Conservation (phyloP, 1,140 invertebrate genomes). For the Zaprionus gabonicus region DNA sequence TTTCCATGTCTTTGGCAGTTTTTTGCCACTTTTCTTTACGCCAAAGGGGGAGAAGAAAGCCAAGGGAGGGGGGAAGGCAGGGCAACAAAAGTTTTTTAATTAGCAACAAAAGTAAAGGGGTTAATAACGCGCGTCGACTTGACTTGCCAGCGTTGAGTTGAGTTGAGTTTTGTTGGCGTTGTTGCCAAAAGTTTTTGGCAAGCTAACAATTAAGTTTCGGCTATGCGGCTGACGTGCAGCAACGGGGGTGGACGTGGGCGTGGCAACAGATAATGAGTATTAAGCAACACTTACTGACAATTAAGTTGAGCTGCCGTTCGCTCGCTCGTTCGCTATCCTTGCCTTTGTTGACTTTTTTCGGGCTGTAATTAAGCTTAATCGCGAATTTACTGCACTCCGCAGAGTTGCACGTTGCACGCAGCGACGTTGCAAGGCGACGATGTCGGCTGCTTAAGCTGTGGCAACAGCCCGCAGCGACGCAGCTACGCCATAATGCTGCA, state of each 20-base stretch:
- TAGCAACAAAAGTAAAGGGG: constrained; percentile 83
- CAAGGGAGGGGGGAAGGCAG: not conserved
- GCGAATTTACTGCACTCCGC: constrained; percentile 64
- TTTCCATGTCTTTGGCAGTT: constrained; percentile 58
- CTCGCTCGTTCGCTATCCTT: constrained; percentile 12
- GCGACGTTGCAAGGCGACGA: not conserved
- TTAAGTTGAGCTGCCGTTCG: constrained; percentile 51
- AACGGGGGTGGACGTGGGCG: constrained; percentile 5
- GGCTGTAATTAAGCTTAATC: constrained; percentile 81
- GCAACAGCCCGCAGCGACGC: constrained; percentile 67
- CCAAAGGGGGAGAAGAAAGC: constrained; percentile 10
- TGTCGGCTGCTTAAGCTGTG: constrained; percentile 53
- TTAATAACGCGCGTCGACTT: constrained; percentile 64
- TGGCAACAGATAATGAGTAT: constrained; percentile 72
- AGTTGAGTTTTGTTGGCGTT: constrained; percentile 51
- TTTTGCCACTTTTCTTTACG: constrained; percentile 49
- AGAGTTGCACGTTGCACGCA: constrained; percentile 17
- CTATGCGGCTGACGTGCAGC: constrained; percentile 63
- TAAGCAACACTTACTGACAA: constrained; percentile 82
- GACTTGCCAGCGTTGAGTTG: constrained; percentile 23
- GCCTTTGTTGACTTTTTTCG: constrained; percentile 76
- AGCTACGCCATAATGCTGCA: not conserved
- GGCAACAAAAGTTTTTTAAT: constrained; percentile 78
- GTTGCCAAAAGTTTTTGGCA: constrained; percentile 77
- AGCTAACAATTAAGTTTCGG: constrained; percentile 82